A percentile compares a stretch with the other conserved stretches of the same genome.
These are phyloP conservation scores for Drosophila mayri DNA, from an alignment of 1,140 invertebrate genomes.

Conservation along the genomic window DNA sequence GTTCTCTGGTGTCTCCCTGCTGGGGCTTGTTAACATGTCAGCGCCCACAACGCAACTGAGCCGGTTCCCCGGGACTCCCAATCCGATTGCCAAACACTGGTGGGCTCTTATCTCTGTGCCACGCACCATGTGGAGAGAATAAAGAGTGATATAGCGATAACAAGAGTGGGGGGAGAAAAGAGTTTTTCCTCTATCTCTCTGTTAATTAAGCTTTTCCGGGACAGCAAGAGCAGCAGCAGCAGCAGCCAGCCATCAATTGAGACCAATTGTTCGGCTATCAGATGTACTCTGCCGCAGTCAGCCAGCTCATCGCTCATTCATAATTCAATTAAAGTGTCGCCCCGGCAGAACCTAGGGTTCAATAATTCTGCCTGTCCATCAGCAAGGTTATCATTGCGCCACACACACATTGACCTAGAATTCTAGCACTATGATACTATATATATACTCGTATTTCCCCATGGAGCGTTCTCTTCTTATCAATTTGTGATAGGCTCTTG, in stretches of 20 bases:
- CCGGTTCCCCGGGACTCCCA: slow-evolving; percentile 8
- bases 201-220: slow-evolving; percentile 76
- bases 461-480: slow-evolving; percentile 42
- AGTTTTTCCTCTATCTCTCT: slow-evolving; percentile 5
- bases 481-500: slow-evolving; percentile 54
- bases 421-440: slow-evolving; percentile 10
- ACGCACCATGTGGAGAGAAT: slow-evolving; percentile 70
- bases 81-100: slow-evolving; percentile 27
- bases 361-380: slow-evolving; percentile 38
- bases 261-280: slow-evolving; percentile 68
- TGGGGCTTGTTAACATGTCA: slow-evolving; percentile 65
- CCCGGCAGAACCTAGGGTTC: slow-evolving; percentile 55
- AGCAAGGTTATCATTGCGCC: slow-evolving; percentile 56
- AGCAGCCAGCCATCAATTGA: slow-evolving; percentile 58
- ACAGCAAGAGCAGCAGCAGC: slow-evolving; percentile 17
- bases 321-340: slow-evolving; percentile 66
- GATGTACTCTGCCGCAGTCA: slow-evolving; percentile 20
- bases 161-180: neutral
- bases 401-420: slow-evolving; percentile 74
- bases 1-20: slow-evolving; percentile 6
- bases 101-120: slow-evolving; percentile 60
- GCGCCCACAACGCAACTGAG: slow-evolving; percentile 67
- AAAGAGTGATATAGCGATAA: slow-evolving; percentile 26
- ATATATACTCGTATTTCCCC: slow-evolving; percentile 5
- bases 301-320: slow-evolving; percentile 56